Evolutionary conservation across 2,113 vertebrate genomes (phyloP).

Genomic region (Prietella phreatophila): DNA sequence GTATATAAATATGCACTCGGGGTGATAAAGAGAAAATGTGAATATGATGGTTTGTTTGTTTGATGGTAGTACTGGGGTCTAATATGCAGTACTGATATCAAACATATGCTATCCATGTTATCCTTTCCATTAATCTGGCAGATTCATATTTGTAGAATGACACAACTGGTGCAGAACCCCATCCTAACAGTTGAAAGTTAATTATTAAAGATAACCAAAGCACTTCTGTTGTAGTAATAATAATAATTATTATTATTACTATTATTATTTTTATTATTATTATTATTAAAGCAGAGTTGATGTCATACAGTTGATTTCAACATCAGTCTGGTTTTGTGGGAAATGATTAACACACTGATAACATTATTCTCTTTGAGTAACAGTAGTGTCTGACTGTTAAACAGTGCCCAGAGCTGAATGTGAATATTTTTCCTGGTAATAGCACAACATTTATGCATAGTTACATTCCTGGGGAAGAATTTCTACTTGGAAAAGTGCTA

Average conservation of each 20-base stretch:
- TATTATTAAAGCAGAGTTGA: not conserved
- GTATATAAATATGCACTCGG: not conserved
- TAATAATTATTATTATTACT: no score
- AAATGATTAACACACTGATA: not conserved
- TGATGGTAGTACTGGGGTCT: not conserved
- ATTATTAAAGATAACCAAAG: not conserved
- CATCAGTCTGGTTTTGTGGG: not conserved
- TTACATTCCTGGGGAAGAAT: not conserved
- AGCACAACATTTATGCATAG: not conserved
- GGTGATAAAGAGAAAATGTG: not conserved
- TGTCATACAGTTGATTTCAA: not conserved
- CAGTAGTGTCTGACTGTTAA: not conserved
- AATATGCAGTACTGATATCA: not conserved
- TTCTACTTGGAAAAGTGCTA: not conserved
- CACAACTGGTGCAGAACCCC: not conserved
- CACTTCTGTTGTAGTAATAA: no score
- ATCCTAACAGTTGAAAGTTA: not conserved
- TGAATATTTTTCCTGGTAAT: constrained; percentile 2
- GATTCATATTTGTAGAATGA: not conserved
- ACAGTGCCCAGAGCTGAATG: not conserved
- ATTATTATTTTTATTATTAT: not conserved
- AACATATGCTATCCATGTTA: not conserved
- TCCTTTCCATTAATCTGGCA: not conserved
- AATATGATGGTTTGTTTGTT: not conserved
- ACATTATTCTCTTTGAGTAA: not conserved